These are phyloP conservation scores for Lepisosteus osseus DNA, from an alignment of 2,113 vertebrate genomes.

Conservation along the genomic window DNA sequence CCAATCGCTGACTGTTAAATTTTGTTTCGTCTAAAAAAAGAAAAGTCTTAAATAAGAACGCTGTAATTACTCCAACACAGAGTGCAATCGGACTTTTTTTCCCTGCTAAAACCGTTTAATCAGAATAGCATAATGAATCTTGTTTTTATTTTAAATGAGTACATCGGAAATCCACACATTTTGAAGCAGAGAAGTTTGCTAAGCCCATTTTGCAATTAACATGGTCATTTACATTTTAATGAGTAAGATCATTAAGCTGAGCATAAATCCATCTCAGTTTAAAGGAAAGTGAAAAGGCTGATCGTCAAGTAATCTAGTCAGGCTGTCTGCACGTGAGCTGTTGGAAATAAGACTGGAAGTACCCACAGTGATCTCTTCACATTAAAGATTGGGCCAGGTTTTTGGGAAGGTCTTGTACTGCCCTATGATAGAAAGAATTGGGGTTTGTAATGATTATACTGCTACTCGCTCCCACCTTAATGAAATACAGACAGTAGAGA, in stretches of 20 bases:
- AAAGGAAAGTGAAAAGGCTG: not conserved
- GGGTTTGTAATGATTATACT: no score
- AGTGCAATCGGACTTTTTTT: not conserved
- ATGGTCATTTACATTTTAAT: constrained; percentile 19
- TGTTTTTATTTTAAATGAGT: constrained; percentile 12
- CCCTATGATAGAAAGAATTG: no score
- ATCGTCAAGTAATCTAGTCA: not conserved
- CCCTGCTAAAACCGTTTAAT: constrained; percentile 13
- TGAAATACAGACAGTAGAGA: no score
- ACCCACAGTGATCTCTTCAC: not conserved
- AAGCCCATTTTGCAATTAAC: constrained; percentile 13
- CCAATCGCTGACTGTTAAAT: no score
- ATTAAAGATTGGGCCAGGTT: not conserved
- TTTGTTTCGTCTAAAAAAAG: no score
- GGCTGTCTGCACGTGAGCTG: not conserved
- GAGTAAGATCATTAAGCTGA: constrained; percentile 7
- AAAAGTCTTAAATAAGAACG: not conserved
- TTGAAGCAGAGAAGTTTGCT: constrained; percentile 2
- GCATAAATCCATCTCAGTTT: constrained; percentile 7
- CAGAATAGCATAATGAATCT: constrained; percentile 7
- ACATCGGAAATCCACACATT: constrained; percentile 8
- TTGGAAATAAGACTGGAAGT: not conserved
- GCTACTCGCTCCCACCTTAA: no score
- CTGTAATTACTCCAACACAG: constrained; percentile 4
- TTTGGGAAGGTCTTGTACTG: not conserved